phyloP scores from a whole-genome alignment of 2,113 vertebrate genomes.

The Ceratotherium simum region DNA sequence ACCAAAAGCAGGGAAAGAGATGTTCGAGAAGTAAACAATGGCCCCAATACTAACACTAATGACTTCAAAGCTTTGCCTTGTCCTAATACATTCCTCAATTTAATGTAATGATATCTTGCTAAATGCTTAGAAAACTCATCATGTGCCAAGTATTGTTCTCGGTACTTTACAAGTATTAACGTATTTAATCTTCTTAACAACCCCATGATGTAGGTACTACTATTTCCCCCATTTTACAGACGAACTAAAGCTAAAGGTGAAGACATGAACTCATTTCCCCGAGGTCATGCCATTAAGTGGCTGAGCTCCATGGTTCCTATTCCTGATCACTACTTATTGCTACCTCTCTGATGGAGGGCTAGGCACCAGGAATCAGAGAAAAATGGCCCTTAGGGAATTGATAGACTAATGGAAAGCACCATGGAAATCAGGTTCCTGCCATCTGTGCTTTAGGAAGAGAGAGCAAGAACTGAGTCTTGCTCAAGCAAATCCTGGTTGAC shows the following conservation, averaged over 20 bases:
- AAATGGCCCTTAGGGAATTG: background rate
- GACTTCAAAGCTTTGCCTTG: background rate
- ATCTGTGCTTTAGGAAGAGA: background rate
- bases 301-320: background rate
- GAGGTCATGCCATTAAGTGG: background rate
- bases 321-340: background rate
- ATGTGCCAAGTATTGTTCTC: background rate
- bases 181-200: constrained; percentile 16
- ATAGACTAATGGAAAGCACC: background rate
- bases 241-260: background rate
- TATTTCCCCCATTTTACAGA: constrained; percentile 13
- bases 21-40: background rate
- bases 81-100: background rate
- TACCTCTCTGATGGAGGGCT: background rate
- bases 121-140: background rate
- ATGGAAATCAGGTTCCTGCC: background rate
- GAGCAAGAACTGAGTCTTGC: background rate
- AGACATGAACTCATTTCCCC: background rate
- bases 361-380: background rate
- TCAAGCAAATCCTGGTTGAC: background rate
- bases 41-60: background rate
- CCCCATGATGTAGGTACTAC: background rate
- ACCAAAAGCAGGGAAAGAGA: background rate
- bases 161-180: background rate
- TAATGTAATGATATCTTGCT: background rate